Percentiles rank a stretch among this genome's conserved stretches.
These are phyloP conservation scores for Xiphorhynchus elegans DNA, from an alignment of 2,113 vertebrate species.

Conservation along the genomic window DNA sequence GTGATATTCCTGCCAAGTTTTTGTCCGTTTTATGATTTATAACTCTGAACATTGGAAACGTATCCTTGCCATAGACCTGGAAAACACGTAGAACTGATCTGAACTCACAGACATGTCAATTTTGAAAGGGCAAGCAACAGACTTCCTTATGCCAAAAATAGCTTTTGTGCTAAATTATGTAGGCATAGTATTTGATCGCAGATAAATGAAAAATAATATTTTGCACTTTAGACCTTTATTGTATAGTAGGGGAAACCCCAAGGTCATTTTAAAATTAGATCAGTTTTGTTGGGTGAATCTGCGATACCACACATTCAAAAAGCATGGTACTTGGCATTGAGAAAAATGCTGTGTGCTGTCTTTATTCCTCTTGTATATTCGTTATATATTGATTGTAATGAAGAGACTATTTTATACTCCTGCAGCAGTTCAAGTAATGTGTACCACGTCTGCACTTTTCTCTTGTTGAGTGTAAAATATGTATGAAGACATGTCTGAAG, in stretches of 20 bases:
- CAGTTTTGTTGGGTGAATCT: not conserved
- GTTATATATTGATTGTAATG: not conserved
- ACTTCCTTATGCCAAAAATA: constrained; percentile 65
- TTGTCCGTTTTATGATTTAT: constrained; percentile 49
- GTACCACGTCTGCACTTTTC: not conserved
- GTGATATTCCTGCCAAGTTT: constrained; percentile 33
- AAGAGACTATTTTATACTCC: not conserved
- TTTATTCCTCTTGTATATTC: not conserved
- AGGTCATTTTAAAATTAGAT: not conserved
- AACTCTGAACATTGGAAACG: not conserved
- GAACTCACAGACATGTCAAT: not conserved
- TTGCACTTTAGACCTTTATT: not conserved
- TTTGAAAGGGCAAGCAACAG: constrained; percentile 59
- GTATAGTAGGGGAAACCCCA: not conserved
- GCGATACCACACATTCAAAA: not conserved
- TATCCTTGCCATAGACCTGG: constrained; percentile 15
- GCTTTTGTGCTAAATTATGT: constrained; percentile 12
- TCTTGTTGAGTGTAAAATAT: constrained; percentile 53
- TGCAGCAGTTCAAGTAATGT: not conserved
- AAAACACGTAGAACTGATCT: constrained; percentile 12
- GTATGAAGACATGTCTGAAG: constrained; percentile 33
- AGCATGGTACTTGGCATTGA: not conserved
- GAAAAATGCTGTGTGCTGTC: not conserved
- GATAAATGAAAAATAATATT: not conserved
- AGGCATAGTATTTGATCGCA: not conserved